Evolutionary conservation across 2,113 vertebrate species (phyloP).

Genomic region (Nematolebias whitei): DNA sequence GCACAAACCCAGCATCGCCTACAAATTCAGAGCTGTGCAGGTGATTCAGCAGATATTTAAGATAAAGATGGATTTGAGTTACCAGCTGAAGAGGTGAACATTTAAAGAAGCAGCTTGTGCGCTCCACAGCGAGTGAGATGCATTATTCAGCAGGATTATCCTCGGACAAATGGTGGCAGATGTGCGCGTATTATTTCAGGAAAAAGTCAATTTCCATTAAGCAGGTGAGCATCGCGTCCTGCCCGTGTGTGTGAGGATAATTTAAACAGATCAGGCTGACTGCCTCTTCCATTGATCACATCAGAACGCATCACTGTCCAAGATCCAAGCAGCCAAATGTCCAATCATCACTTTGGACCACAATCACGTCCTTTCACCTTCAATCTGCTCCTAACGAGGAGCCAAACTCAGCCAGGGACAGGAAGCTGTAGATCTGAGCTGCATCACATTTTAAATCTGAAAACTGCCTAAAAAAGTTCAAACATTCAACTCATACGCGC

Average conservation of each 20-base stretch:
- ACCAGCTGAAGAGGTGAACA: slow-evolving; percentile 1
- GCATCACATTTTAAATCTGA: too few relatives aligned
- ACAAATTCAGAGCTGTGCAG: neutral
- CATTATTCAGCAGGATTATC: slow-evolving; percentile 71
- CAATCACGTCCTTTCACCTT: slow-evolving; percentile 12
- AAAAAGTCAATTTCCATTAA: slow-evolving; percentile 70
- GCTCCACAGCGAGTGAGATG: slow-evolving; percentile 45
- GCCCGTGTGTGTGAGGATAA: slow-evolving; percentile 20
- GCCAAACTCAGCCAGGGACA: neutral
- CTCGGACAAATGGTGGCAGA: slow-evolving; percentile 75
- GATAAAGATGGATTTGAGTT: slow-evolving; percentile 11
- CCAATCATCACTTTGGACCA: slow-evolving; percentile 17
- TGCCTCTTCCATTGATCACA: slow-evolving; percentile 54
- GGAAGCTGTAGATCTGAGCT: neutral
- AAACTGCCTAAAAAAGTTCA: too few relatives aligned
- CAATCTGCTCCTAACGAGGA: neutral
- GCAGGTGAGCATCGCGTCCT: slow-evolving; percentile 58
- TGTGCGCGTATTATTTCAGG: slow-evolving; percentile 77
- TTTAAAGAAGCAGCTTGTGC: slow-evolving; percentile 9
- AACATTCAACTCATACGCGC: too few relatives aligned
- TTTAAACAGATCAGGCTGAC: slow-evolving; percentile 53
- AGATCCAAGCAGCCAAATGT: neutral
- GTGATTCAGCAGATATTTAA: neutral
- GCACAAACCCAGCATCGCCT: neutral
- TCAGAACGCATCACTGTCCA: slow-evolving; percentile 18